Evolutionary conservation across 92 coral and sea anemone species (phyloP).

Genomic region (Pocillopora grandis): DNA sequence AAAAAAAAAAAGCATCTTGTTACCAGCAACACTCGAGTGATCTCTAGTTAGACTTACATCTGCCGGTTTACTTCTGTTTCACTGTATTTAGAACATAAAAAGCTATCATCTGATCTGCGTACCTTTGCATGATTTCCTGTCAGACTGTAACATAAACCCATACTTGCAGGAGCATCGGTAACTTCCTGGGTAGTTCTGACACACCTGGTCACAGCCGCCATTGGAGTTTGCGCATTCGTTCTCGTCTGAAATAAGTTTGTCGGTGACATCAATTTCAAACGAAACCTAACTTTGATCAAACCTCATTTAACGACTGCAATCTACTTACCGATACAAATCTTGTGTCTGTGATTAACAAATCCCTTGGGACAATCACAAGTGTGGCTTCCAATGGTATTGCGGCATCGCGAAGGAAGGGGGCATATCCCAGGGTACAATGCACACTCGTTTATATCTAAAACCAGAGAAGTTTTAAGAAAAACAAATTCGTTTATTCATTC

Average conservation of each 20-base stretch:
- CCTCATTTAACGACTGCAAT: neutral
- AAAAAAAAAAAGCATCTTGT: neutral
- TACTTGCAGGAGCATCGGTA: constrained; percentile 80
- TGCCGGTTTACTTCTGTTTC: too few relatives aligned
- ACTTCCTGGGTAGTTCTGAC: constrained; percentile 83
- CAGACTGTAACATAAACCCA: constrained; percentile 70
- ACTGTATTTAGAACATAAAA: too few relatives aligned
- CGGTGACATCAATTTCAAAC: neutral
- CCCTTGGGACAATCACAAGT: constrained; percentile 93
- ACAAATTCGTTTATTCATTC: neutral
- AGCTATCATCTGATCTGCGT: neutral
- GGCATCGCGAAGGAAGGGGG: constrained; percentile 88
- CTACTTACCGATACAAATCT: constrained; percentile 86
- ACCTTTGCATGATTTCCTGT: constrained; percentile 88
- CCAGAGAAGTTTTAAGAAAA: neutral
- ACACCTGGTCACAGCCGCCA: constrained; percentile 82
- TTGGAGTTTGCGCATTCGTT: constrained; percentile 73
- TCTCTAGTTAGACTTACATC: too few relatives aligned
- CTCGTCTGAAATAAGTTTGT: constrained; percentile 56
- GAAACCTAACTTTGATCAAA: neutral
- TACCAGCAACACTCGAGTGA: neutral
- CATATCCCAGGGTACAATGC: constrained; percentile 93
- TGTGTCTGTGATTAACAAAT: constrained; percentile 73
- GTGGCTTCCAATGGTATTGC: constrained; percentile 88
- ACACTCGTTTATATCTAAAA: constrained; percentile 93